These are phyloP conservation scores for Pangasianodon hypophthalmus DNA, from an alignment of 2,113 vertebrate genomes.

Conservation along the genomic window DNA sequence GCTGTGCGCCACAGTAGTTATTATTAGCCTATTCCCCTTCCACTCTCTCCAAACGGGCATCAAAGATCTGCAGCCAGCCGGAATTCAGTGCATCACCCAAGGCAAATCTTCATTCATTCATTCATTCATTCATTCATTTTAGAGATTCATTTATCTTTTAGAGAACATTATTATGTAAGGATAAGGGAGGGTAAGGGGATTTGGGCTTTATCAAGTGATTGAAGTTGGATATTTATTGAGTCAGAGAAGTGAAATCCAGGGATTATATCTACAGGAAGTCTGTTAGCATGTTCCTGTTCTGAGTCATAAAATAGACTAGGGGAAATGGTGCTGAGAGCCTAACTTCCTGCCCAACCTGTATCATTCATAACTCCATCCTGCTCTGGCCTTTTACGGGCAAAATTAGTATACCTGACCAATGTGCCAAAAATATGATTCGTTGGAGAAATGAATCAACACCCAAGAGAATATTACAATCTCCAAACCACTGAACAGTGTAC, in stretches of 20 bases:
- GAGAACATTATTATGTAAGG: not conserved
- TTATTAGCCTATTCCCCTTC: slow-evolving; percentile 53
- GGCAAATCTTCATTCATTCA: not conserved
- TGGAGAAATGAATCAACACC: not conserved
- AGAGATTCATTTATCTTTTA: not conserved
- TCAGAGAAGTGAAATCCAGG: slow-evolving; percentile 15
- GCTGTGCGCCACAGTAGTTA: slow-evolving; percentile 38
- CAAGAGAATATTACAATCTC: not conserved
- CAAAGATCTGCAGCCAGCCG: not conserved
- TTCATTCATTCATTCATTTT: not conserved
- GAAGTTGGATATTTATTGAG: not conserved
- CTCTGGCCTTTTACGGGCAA: slow-evolving; percentile 44
- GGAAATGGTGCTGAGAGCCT: slow-evolving; percentile 34
- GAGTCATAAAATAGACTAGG: slow-evolving; percentile 39
- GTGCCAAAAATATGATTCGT: slow-evolving; percentile 26
- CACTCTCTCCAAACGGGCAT: slow-evolving; percentile 20
- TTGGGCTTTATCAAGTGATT: not conserved
- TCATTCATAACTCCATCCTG: slow-evolving; percentile 29
- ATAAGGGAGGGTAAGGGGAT: not conserved
- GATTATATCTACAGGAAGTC: slow-evolving; percentile 42
- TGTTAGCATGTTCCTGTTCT: slow-evolving; percentile 42
- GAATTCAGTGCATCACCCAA: slow-evolving; percentile 5
- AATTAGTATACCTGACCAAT: slow-evolving; percentile 5
- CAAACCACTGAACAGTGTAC: not conserved
- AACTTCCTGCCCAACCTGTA: slow-evolving; percentile 45